A percentile compares a stretch with the other conserved stretches of the same genome.
Conservation (phyloP, 2,797 vertebrate species). For the Gambelia wislizenii region DNA sequence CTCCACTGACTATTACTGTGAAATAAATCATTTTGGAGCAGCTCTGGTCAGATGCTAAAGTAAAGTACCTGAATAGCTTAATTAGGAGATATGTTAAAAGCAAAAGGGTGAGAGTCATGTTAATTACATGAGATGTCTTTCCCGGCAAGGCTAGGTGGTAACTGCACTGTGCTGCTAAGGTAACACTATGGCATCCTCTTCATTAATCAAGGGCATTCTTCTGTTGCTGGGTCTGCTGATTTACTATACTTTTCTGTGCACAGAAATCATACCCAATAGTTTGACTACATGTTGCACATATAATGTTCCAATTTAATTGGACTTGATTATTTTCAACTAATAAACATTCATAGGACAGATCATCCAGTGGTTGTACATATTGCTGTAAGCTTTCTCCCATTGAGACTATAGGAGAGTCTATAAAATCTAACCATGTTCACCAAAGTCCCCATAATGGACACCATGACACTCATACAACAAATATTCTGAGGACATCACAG, state of each 20-base stretch:
- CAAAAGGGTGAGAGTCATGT: conserved; percentile 72
- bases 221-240: background rate
- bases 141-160: conserved; percentile 61
- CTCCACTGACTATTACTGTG: conserved; percentile 51
- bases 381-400: background rate
- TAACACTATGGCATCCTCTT: conserved; percentile 35
- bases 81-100: conserved; percentile 77
- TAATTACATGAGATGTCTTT: conserved; percentile 74
- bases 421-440: background rate
- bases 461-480: no score
- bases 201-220: conserved; percentile 50
- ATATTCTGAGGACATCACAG: no score
- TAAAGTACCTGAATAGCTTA: conserved; percentile 74
- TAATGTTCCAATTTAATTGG: conserved; percentile 34
- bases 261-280: conserved; percentile 40
- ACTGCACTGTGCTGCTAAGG: conserved; percentile 42
- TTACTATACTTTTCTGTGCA: conserved; percentile 33
- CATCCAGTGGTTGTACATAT: background rate
- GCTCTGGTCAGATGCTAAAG: conserved; percentile 66
- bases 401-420: background rate
- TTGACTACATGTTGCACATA: conserved; percentile 37
- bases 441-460: no score
- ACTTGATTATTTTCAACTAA: background rate
- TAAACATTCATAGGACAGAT: accelerated
- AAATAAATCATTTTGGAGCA: conserved; percentile 73